phyloP scores from a whole-genome alignment of 2,888 invertebrate species.

The Poecilus cupreus region DNA sequence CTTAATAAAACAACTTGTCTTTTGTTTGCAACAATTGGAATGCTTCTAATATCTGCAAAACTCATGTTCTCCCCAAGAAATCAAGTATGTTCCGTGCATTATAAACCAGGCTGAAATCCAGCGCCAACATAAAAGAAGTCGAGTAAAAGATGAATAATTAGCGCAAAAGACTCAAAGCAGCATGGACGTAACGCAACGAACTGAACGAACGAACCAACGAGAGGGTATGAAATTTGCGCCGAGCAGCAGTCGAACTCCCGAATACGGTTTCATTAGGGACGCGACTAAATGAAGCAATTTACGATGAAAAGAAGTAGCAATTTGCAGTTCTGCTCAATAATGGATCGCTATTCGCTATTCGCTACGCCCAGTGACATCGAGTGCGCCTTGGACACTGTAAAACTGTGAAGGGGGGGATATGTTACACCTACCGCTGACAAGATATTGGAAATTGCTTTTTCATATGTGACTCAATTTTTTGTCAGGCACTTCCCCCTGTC shows the following conservation, averaged over 20 bases:
- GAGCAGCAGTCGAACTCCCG: neutral
- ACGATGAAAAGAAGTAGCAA: conserved; percentile 68
- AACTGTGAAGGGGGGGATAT: neutral
- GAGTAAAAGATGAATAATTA: too few relatives aligned
- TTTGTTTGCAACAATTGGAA: too few relatives aligned
- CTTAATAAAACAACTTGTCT: too few relatives aligned
- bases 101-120: too few relatives aligned
- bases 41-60: too few relatives aligned
- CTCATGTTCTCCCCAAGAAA: too few relatives aligned
- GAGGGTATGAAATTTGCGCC: too few relatives aligned
- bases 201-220: too few relatives aligned
- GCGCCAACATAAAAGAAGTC: too few relatives aligned
- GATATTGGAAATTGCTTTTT: neutral
- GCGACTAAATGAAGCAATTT: conserved; percentile 68
- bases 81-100: too few relatives aligned
- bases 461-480: neutral
- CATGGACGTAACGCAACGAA: too few relatives aligned
- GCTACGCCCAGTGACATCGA: neutral
- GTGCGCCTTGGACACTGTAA: neutral
- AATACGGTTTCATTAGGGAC: conserved; percentile 63
- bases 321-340: conserved; percentile 67
- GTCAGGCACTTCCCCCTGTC: neutral
- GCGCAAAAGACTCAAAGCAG: too few relatives aligned
- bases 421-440: neutral
- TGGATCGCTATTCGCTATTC: conserved; percentile 55